Conservation (phyloP, 2,113 vertebrate genomes). For the Prochilodus magdalenae region DNA sequence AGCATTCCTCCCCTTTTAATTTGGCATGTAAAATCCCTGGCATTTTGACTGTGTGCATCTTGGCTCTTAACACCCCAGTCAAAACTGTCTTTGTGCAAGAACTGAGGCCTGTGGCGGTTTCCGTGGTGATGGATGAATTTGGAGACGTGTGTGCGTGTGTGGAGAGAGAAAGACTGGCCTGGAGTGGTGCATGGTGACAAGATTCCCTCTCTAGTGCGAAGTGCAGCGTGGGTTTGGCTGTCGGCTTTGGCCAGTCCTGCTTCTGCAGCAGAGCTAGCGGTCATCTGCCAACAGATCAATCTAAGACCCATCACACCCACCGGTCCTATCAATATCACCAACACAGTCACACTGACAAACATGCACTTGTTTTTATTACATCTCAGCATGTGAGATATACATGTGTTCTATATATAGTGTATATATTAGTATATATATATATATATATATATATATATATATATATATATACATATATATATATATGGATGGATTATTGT, state of each 20-base stretch:
- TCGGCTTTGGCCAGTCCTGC: conserved; percentile 42
- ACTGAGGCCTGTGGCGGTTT: conserved; percentile 77
- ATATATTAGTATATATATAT: no score
- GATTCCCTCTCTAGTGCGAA: conserved; percentile 69
- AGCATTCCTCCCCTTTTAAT: conserved; percentile 72
- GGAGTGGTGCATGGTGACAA: conserved; percentile 62
- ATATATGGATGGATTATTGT: no score
- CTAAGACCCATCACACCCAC: conserved; percentile 34
- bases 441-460: no score
- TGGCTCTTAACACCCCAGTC: conserved; percentile 77
- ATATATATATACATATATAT: no score
- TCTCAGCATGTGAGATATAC: background rate
- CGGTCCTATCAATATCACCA: conserved; percentile 26
- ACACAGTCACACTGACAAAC: conserved; percentile 1
- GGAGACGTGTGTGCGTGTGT: conserved; percentile 73
- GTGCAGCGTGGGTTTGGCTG: conserved; percentile 55
- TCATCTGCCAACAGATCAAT: conserved; percentile 53
- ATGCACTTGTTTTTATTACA: background rate
- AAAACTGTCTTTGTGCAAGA: conserved; percentile 80
- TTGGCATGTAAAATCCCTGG: conserved; percentile 77
- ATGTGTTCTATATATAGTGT: background rate
- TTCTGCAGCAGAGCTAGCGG: conserved; percentile 44
- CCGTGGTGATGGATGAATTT: conserved; percentile 80
- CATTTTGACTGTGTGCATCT: conserved; percentile 80
- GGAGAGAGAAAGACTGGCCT: conserved; percentile 49